Evolutionary conservation across 1,140 invertebrate genomes (phyloP).

Genomic region (Trichoplusia ni): DNA sequence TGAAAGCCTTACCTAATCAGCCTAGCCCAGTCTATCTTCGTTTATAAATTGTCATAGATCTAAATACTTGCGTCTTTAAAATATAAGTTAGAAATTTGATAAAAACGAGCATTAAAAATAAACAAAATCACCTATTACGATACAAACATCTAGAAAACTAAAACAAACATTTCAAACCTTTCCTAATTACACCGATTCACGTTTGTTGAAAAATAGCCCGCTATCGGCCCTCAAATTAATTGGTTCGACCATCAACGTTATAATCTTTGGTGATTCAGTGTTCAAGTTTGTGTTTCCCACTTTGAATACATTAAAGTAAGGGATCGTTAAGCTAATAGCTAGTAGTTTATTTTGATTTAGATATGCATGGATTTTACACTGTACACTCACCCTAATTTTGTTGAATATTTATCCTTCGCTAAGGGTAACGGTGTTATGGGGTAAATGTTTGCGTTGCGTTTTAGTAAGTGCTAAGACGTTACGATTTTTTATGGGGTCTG

Average conservation of each 20-base stretch:
- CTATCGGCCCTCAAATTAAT: neutral
- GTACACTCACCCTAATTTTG: neutral
- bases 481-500: too few relatives aligned
- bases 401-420: neutral
- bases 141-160: too few relatives aligned
- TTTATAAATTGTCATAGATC: too few relatives aligned
- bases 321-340: neutral
- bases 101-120: too few relatives aligned
- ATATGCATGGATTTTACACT: neutral
- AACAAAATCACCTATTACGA: too few relatives aligned
- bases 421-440: neutral
- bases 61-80: too few relatives aligned
- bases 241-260: neutral
- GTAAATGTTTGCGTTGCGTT: neutral
- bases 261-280: neutral
- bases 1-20: too few relatives aligned
- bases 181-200: too few relatives aligned
- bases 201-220: neutral
- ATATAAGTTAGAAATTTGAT: too few relatives aligned
- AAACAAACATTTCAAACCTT: too few relatives aligned
- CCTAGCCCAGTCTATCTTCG: too few relatives aligned
- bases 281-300: neutral
- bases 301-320: constrained; percentile 6
- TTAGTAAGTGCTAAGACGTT: neutral
- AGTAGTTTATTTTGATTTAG: constrained; percentile 6